Evolutionary conservation across 2,888 invertebrate genomes (phyloP).

Genomic region (Drosophila helvetica): DNA sequence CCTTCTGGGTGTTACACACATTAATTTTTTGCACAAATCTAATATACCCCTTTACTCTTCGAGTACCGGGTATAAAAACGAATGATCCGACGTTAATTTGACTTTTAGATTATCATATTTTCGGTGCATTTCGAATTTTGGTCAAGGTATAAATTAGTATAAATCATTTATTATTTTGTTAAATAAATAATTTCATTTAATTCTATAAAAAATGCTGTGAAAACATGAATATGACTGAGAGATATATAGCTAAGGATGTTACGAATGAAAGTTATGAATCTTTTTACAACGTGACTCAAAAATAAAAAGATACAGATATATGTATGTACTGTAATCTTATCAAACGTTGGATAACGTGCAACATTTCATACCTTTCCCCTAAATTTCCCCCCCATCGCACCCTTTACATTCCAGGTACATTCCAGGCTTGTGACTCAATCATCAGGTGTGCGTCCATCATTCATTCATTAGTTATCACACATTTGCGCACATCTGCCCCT

Average conservation of each 20-base stretch:
- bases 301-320: not conserved
- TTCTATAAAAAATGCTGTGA: not conserved
- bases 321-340: not conserved
- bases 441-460: slow-evolving; percentile 4
- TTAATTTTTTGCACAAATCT: no score
- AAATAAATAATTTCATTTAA: slow-evolving; percentile 14
- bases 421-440: slow-evolving; percentile 17
- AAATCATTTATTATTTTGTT: slow-evolving; percentile 6
- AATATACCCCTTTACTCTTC: no score
- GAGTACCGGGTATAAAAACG: not conserved
- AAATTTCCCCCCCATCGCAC: not conserved
- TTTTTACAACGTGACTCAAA: not conserved
- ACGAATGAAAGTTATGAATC: no score
- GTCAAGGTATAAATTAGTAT: not conserved
- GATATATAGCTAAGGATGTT: no score
- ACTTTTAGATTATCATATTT: not conserved
- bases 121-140: not conserved
- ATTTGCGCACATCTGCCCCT: not conserved
- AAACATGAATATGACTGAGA: not conserved
- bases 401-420: not conserved
- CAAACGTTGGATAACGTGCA: not conserved
- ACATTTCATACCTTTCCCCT: not conserved
- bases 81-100: not conserved
- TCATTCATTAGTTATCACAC: not conserved
- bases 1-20: no score